Base-by-base conservation (phyloP, 2,888 invertebrate species). In the Axea sp. region DNA sequence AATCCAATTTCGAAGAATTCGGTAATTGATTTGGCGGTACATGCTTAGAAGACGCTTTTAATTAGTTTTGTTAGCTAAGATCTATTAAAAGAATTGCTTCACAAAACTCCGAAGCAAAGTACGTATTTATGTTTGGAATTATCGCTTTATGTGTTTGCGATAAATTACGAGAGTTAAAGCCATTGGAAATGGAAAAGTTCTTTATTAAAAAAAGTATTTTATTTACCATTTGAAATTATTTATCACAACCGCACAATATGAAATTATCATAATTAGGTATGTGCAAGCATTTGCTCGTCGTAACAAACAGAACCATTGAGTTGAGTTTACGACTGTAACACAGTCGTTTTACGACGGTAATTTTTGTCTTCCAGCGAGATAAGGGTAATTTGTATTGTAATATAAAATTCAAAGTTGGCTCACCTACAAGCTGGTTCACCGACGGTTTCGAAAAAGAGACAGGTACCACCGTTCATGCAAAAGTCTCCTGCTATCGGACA, bases 391-490 rank as follows among this genome's bases (percentile, higher is more conserved):
- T 51, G 64, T 59, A 72, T 37, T 22, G 51, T 35, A 33, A 31
- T 72, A 49, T 51, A 57, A 41, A 30, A 60, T 57, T 60, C 39
- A 24, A 65, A 73, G 11, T 35, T 47, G 64, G 93, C 94, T 94
- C 89, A 96, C 96, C 92, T 93, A 93, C 96, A 96, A 88, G 93
- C 94, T 87, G 92, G 92, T 89, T 94, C 93, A 87, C 92, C 91
- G 84, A 95, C 92, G 82, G 92, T 91, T 88, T 92, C 91, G 89
- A 94, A 93, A 89, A 92, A 93, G 88, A 92, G 91, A 89, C 96
- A 96, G 78, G 93, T 94, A 87, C 95, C 96, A 83, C 94, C 95
- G 88, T 96, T 96, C 88, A 95, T 92, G 90, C 96, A 96, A 89
- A 92, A 95, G 79, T 91, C 92, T 79, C 92, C 90, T 78, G 90